phyloP scores from a whole-genome alignment of 2,888 invertebrate species.

The Desoria tigrina region DNA sequence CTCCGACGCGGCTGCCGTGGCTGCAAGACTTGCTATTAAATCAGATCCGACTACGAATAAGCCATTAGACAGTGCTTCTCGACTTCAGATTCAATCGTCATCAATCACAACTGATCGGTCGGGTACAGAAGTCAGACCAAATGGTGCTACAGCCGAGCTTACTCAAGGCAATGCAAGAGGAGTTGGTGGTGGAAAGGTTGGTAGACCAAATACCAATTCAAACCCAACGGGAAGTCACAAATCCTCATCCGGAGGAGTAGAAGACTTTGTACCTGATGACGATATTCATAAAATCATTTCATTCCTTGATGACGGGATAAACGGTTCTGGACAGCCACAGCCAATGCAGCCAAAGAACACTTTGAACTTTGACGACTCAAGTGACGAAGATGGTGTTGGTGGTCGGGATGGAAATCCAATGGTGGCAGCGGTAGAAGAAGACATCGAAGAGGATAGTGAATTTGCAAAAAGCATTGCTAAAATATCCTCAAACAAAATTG shows the following conservation, averaged over 20 bases:
- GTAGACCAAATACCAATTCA: conserved; percentile 17
- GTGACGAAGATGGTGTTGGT: conserved; percentile 59
- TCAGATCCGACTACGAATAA: conserved; percentile 34
- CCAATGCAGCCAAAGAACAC: neutral
- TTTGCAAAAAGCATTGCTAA: conserved; percentile 5
- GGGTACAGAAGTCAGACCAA: too few species aligned
- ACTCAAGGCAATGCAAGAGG: conserved; percentile 9
- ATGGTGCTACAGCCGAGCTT: conserved; percentile 3
- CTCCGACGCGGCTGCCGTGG: conserved; percentile 31
- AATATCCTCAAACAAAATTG: conserved; percentile 25
- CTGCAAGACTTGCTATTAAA: conserved; percentile 38
- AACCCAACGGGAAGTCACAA: conserved; percentile 12
- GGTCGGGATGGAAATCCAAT: conserved; percentile 66
- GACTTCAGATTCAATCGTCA: conserved; percentile 20
- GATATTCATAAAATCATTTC: conserved; percentile 60
- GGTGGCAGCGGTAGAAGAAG: conserved; percentile 81
- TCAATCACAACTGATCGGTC: too few species aligned
- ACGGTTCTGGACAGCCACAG: neutral
- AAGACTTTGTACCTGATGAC: conserved; percentile 73
- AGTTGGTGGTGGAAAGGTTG: neutral
- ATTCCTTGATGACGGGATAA: conserved; percentile 38
- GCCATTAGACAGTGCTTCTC: conserved; percentile 12
- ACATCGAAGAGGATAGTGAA: conserved; percentile 68
- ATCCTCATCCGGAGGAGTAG: conserved; percentile 60
- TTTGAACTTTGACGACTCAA: conserved; percentile 23